Evolutionary conservation across 53 echinoderm and acorn worm species (phyloP).

Genomic region (Crossaster papposus): DNA sequence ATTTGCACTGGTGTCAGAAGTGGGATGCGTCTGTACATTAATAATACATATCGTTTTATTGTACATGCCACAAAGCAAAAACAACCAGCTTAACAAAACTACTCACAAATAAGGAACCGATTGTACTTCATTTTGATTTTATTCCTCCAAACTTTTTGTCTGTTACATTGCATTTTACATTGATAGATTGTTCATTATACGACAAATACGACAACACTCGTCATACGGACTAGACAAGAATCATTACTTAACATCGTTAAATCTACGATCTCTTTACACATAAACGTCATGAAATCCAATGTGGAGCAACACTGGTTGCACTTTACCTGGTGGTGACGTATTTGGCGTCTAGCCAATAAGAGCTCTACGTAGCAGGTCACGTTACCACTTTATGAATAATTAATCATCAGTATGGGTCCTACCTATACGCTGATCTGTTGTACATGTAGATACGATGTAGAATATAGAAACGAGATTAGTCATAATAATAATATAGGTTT

Average conservation of each 20-base stretch:
- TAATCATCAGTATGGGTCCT: neutral
- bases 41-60: too few relatives aligned
- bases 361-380: neutral
- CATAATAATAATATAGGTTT: neutral
- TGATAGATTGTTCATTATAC: slow-evolving; percentile 40
- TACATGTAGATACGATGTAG: too few relatives aligned
- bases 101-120: neutral
- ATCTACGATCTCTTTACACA: neutral
- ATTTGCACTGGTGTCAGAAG: neutral
- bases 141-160: slow-evolving; percentile 33
- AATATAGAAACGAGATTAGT: neutral
- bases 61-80: neutral
- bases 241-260: neutral
- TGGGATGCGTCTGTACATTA: too few relatives aligned
- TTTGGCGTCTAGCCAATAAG: neutral
- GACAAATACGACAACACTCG: slow-evolving; percentile 23
- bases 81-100: neutral
- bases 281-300: too few relatives aligned
- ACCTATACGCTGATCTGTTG: too few relatives aligned
- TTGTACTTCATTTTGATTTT: slow-evolving; percentile 36
- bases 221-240: slow-evolving; percentile 28
- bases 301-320: too few relatives aligned
- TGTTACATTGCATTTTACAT: slow-evolving; percentile 62
- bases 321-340: too few relatives aligned
- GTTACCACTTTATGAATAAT: neutral